Evolutionary conservation across 2,888 invertebrate genomes (phyloP).

Genomic region (Patella ulyssiponensis): DNA sequence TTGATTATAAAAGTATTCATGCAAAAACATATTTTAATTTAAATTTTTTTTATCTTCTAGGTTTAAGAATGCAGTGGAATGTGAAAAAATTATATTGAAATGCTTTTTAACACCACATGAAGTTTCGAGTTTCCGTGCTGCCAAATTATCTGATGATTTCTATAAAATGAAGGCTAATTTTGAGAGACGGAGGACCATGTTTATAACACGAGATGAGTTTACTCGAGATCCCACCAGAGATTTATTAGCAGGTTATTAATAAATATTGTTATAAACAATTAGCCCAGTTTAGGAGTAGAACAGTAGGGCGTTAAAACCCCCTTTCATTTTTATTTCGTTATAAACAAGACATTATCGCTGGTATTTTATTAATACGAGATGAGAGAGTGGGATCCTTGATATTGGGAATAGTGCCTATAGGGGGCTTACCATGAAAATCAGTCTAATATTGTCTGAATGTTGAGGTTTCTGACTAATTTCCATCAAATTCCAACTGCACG

Average conservation of each 20-base stretch:
- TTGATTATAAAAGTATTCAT: neutral
- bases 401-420: too few species aligned
- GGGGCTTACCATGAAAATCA: too few species aligned
- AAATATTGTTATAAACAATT: too few species aligned
- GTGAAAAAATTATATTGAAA: conserved; percentile 69
- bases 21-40: neutral
- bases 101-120: conserved; percentile 64
- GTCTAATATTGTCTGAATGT: too few species aligned
- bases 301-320: too few species aligned
- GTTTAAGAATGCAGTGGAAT: conserved; percentile 71
- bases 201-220: conserved; percentile 55
- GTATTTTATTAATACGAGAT: too few species aligned
- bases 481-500: too few species aligned
- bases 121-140: conserved; percentile 68
- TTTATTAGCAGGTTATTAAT: conserved; percentile 44
- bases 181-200: conserved; percentile 56
- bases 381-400: too few species aligned
- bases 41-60: conserved; percentile 41
- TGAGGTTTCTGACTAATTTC: too few species aligned
- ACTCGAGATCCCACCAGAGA: conserved; percentile 59
- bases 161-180: conserved; percentile 64
- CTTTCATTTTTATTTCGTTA: too few species aligned
- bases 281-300: too few species aligned
- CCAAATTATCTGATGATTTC: conserved; percentile 69
- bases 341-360: too few species aligned